Evolutionary conservation across 1,140 invertebrate genomes (phyloP).

Genomic region (Bombus turneri): DNA sequence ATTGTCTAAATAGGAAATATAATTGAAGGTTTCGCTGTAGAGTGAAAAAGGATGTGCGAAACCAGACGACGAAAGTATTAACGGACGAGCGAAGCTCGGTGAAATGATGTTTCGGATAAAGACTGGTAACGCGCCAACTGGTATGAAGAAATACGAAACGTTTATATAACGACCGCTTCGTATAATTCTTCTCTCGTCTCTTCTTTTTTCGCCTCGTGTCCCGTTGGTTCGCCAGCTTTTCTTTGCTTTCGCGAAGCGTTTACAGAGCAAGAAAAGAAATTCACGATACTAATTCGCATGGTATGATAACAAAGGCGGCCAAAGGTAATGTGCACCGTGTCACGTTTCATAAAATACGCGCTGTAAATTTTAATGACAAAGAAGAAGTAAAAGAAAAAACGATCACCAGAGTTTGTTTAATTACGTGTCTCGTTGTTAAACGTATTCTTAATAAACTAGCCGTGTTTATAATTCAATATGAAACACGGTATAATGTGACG

Average conservation of each 20-base stretch:
- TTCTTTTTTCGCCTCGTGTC: neutral
- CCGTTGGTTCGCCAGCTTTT: neutral
- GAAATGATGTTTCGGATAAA: neutral
- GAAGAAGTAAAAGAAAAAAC: neutral
- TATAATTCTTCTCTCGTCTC: neutral
- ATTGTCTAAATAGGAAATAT: neutral
- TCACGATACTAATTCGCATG: slow-evolving; percentile 15
- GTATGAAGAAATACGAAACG: slow-evolving; percentile 12
- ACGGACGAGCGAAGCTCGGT: neutral
- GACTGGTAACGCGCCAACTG: neutral
- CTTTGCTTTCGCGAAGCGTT: slow-evolving; percentile 6
- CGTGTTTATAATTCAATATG: neutral
- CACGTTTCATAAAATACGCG: neutral
- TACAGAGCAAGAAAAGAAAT: slow-evolving; percentile 7
- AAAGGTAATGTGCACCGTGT: neutral
- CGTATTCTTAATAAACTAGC: slow-evolving; percentile 4
- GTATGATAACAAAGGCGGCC: slow-evolving; percentile 10
- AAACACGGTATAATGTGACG: neutral
- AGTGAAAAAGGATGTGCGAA: neutral
- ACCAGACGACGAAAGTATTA: neutral
- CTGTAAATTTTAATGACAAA: neutral
- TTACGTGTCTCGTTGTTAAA: neutral
- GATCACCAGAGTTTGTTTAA: slow-evolving; percentile 14
- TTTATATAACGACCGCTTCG: neutral
- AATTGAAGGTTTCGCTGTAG: neutral